Base-by-base conservation (phyloP, 2,888 invertebrate species). In the Drosophila kuntzei region DNA sequence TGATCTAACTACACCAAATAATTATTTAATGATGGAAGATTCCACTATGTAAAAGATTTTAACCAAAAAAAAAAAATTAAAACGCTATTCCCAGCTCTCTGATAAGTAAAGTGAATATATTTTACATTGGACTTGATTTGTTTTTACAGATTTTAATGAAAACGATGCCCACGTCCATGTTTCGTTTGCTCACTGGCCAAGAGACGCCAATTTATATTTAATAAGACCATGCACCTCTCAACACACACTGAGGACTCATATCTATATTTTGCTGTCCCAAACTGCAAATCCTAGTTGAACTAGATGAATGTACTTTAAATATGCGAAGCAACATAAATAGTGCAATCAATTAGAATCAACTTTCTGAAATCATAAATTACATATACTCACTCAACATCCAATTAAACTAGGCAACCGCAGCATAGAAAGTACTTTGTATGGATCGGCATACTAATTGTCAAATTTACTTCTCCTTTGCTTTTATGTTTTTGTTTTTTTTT, bases 111-210 rank as follows among this genome's bases (percentile, higher is more conserved):
- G n/a, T n/a, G n/a, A n/a, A n/a, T n/a, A n/a, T n/a, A 16, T 43
- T 44, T n/a, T 14, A 8, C 8, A 34, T 2, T n/a, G 20, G 32
- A 22, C 9, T 16, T 32, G 9, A 39, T 20, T 18, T 58, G 43
- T 37, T 63, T 68, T 71, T 94, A 32, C 94, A 99, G 98, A 99
- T 99, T 90, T 95, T 99, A 90, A 99, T 99, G 99, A 99, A 99
- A 94, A 99, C 99, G 60, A 99, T 99, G 99, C 99, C 99, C 87
- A 99, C 99, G 84, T 99, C 99, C 78, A 99, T 99, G 98, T 99
- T 99, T 94, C 95, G 99, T 91, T 95, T 99, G 92, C 94, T 99
- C 91, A 99, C 99, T 85, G 99, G 99, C 68, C 99, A 99, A 93
- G 99, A 99, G 94, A 98, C 98, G 92, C 99, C 99, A 86, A 97